Evolutionary conservation across 1,140 invertebrate genomes (phyloP).

Genomic region (Papilio aristodemus): DNA sequence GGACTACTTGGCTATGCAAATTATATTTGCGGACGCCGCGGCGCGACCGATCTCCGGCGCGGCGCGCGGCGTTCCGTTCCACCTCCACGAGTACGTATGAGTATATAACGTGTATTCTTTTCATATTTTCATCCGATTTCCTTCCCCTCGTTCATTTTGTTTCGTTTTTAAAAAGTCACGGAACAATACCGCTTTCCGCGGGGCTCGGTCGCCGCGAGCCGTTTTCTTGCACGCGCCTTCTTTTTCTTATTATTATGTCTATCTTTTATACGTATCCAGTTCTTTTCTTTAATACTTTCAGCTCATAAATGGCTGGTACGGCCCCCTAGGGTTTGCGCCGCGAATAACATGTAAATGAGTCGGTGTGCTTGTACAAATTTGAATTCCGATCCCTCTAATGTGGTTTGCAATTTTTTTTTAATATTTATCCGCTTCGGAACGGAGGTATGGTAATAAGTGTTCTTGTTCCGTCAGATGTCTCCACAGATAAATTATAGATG

Average conservation of each 20-base stretch:
- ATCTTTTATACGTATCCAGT: constrained; percentile 76
- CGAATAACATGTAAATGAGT: constrained; percentile 80
- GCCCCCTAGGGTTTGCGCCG: constrained; percentile 71
- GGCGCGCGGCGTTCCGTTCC: constrained; percentile 73
- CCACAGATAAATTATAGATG: constrained; percentile 31
- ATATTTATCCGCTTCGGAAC: constrained; percentile 30
- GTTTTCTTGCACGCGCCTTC: constrained; percentile 74
- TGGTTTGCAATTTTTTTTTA: constrained; percentile 40
- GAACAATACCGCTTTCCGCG: constrained; percentile 76
- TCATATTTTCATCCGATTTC: constrained; percentile 81
- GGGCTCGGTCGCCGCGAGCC: constrained; percentile 74
- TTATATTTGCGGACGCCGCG: constrained; percentile 77
- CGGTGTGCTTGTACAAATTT: constrained; percentile 55
- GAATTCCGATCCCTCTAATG: constrained; percentile 47
- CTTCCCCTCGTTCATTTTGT: constrained; percentile 78
- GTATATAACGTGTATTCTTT: constrained; percentile 76
- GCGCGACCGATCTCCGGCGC: constrained; percentile 71
- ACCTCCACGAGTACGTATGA: constrained; percentile 62
- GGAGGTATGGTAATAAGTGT: constrained; percentile 1
- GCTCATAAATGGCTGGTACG: constrained; percentile 78
- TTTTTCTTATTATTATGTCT: constrained; percentile 73
- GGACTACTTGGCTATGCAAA: constrained; percentile 79
- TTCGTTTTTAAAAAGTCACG: constrained; percentile 77
- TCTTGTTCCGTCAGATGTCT: constrained; percentile 23
- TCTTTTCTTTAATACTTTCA: constrained; percentile 78